Evolutionary conservation across 2,113 vertebrate genomes (phyloP).

Genomic region (Hypomesus transpacificus): DNA sequence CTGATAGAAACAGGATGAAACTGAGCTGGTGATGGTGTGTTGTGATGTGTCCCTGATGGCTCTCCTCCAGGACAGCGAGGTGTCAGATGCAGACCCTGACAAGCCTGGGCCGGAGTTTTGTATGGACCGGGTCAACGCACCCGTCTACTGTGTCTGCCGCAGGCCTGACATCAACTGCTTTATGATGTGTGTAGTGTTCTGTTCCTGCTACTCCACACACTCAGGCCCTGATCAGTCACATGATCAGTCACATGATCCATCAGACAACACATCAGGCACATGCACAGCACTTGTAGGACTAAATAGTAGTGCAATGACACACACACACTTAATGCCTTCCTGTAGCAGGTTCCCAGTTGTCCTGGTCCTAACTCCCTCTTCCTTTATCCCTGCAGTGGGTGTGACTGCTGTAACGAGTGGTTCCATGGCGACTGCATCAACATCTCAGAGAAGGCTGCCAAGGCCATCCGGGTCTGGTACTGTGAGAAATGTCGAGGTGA

Average conservation of each 20-base stretch:
- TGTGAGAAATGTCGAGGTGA: slow-evolving; percentile 85
- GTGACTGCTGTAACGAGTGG: slow-evolving; percentile 93
- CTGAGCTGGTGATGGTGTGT: neutral
- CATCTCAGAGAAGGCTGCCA: slow-evolving; percentile 91
- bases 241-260: too few species aligned
- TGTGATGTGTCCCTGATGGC: neutral
- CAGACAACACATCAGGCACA: too few species aligned
- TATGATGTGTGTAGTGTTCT: slow-evolving; percentile 79
- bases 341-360: too few species aligned
- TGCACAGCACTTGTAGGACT: too few species aligned
- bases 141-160: slow-evolving; percentile 85
- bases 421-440: slow-evolving; percentile 91
- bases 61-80: slow-evolving; percentile 59
- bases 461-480: slow-evolving; percentile 91
- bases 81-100: slow-evolving; percentile 55
- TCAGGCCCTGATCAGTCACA: too few species aligned
- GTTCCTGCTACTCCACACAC: too few species aligned
- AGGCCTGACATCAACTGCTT: slow-evolving; percentile 91
- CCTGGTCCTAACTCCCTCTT: neutral
- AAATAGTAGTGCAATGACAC: too few species aligned
- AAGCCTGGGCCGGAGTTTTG: slow-evolving; percentile 53
- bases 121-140: slow-evolving; percentile 62
- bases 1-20: slow-evolving; percentile 8
- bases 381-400: slow-evolving; percentile 72
- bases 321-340: too few species aligned